Base-by-base conservation (phyloP, 2,113 vertebrate genomes). In the Rhinoderma darwinii region DNA sequence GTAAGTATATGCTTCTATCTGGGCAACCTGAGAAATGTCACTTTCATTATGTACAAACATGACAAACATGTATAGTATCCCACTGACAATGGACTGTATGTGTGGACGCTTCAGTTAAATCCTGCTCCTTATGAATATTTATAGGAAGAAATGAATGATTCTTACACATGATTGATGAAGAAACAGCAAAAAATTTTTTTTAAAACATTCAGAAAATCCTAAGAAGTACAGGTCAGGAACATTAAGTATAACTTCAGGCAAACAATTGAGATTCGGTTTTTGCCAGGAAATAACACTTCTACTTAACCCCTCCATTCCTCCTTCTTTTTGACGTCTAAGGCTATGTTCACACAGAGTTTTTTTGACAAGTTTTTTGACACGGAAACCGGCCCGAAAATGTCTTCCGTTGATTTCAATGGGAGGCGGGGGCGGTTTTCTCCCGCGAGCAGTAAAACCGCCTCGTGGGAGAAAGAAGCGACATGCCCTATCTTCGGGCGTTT, bases 41-140 rank as follows among this genome's bases (percentile, higher is more conserved):
- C 79, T 66, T 82, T 66, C 56, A 63, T 44, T 30, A 81, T 63
- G 56, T 61, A 63, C 37, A 63, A 43, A 44, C 56, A 79, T n/a
- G n/a, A n/a, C n/a, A n/a, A n/a, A n/a, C 3, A 81, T 81, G 25
- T 63, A 63, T 81, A 27, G 12, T 41, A 3, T 17, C 59, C 35
- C 22, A 59, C 15, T 61, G 37, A 43, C 78, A 56, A 59, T 80
- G 37, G 22, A 41, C 78, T 80, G 9, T 59, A 59, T 82, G 59
- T 81, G 7, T 78, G 17, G 10, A 27, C 6, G 12, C 12, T 43
- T 63, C 56, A 81, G 12, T 43, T 4, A 66, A 15, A 82, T 41
- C 59, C 25, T 41, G 10, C 50, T 10, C 30, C 56, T 59, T 20
- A 82, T 41, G 59, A 82, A 82, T 82, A 44, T 39, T 6, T 30